Conservation (phyloP, 2,888 invertebrate genomes). For the Callyntrura sp. region DNA sequence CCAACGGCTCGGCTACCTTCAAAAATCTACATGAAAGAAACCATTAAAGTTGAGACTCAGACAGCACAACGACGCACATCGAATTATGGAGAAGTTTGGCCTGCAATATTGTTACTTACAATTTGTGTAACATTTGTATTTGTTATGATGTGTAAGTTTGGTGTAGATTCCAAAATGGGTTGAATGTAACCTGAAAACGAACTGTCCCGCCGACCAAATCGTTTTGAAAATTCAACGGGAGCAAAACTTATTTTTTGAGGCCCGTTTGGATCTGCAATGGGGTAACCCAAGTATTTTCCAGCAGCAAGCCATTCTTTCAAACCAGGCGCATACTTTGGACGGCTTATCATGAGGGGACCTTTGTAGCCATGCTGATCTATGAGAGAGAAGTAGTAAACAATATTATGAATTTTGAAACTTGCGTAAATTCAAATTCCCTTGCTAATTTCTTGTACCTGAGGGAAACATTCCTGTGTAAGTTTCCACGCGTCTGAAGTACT, state of each 20-base stretch:
- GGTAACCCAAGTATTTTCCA: constrained; percentile 10
- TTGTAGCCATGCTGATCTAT: constrained; percentile 31
- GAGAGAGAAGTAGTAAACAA: too few relatives aligned
- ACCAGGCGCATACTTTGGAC: constrained; percentile 19
- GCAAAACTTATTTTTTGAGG: constrained; percentile 76
- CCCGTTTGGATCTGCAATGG: constrained; percentile 29
- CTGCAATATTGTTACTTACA: too few relatives aligned
- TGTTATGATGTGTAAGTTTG: too few relatives aligned
- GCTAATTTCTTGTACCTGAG: too few relatives aligned
- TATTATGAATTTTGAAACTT: too few relatives aligned
- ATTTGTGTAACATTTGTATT: too few relatives aligned
- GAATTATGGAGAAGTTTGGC: too few relatives aligned
- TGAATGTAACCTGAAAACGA: constrained; percentile 40
- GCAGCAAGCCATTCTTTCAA: constrained; percentile 15
- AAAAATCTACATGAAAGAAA: too few relatives aligned
- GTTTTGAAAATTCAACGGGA: constrained; percentile 17
- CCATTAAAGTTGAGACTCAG: too few relatives aligned
- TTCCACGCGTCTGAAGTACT: constrained; percentile 24
- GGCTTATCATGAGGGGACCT: constrained; percentile 7
- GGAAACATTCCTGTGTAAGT: neutral
- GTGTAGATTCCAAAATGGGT: constrained; percentile 37
- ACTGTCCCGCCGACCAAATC: neutral
- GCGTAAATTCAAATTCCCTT: too few relatives aligned
- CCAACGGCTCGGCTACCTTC: too few relatives aligned
- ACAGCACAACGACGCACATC: too few relatives aligned